Conservation (phyloP, 2,113 vertebrate genomes). For the Stigmatopora argus region DNA sequence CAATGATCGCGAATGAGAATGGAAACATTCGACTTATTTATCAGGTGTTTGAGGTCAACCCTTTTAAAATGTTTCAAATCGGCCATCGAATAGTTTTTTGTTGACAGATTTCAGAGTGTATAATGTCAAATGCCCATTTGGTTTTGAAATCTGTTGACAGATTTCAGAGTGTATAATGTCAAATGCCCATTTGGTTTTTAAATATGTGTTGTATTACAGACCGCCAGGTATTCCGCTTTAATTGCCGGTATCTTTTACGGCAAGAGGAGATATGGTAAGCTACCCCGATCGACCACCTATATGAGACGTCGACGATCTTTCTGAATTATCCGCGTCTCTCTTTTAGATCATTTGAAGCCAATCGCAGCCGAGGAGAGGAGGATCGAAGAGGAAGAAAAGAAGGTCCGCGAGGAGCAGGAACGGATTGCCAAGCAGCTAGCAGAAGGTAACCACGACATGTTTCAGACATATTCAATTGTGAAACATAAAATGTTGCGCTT, state of each 20-base stretch:
- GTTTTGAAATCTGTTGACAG: not conserved
- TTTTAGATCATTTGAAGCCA: constrained; percentile 82
- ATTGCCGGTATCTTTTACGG: constrained; percentile 83
- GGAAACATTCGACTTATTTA: too few relatives aligned
- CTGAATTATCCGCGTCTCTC: not conserved
- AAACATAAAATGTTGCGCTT: not conserved
- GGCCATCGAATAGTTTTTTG: not conserved
- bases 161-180: not conserved
- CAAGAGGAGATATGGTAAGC: constrained; percentile 86
- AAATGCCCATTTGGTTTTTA: not conserved
- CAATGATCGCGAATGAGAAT: not conserved
- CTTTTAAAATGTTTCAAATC: too few relatives aligned
- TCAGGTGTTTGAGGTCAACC: too few relatives aligned
- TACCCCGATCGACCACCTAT: not conserved
- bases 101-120: not conserved
- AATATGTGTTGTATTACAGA: constrained; percentile 63
- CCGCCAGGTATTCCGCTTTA: constrained; percentile 85
- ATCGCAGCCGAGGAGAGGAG: constrained; percentile 82
- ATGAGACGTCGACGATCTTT: too few relatives aligned
- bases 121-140: not conserved
- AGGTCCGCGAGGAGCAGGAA: constrained; percentile 78
- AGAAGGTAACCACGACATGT: constrained; percentile 72
- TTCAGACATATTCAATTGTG: not conserved
- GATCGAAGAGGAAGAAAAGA: constrained; percentile 83
- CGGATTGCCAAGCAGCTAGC: constrained; percentile 81